Base-by-base conservation (phyloP, 2,113 vertebrate species). In the Heterotilapia buettikoferi region DNA sequence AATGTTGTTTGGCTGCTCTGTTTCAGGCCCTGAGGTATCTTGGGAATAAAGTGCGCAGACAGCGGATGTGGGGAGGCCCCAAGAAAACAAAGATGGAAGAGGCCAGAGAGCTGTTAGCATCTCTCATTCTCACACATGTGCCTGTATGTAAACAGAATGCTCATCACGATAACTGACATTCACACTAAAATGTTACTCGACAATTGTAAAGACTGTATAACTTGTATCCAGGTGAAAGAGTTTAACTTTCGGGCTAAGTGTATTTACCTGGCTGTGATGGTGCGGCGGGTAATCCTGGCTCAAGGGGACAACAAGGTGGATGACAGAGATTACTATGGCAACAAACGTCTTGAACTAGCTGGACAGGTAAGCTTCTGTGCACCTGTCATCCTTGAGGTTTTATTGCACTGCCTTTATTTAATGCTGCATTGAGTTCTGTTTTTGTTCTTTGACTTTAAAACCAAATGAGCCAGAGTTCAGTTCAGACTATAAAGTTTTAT, bases 41-140 rank as follows among this genome's bases (percentile, higher is more conserved):
- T 52, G 99, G 99, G 50, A 99, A 99, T 95, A 99, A 99, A 97
- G 97, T 99, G 38, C 96, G 98, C 84, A 96, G 99, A 63, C 99
- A 99, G 91, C 97, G 99, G 31, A 99, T 99, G 97, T 99, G 99
- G 99, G 99, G 99, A 68, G 98, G 99, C 53, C 98, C 98, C 16
- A 99, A 99, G 95, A 99, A 99, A 92, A 99, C 98, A 38, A 99
- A 98, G 93, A 99, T 99, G 97, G 99, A 99, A 94, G 99, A 99
- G 91, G 98, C 99, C 80, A 96, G 99, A 94, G 99, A 99, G 93
- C 97, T 99, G 18, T 88, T 99, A 52, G 98, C 98, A 3, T 98
- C 98, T 4, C 99, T 98, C 21, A 98, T 99, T 85, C 97, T 99
- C 86, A 98, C 98, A 26, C 99, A 99, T 0, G 98, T 99, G 4